Conservation (phyloP, 2,888 invertebrate species). For the Lymantria monacha region DNA sequence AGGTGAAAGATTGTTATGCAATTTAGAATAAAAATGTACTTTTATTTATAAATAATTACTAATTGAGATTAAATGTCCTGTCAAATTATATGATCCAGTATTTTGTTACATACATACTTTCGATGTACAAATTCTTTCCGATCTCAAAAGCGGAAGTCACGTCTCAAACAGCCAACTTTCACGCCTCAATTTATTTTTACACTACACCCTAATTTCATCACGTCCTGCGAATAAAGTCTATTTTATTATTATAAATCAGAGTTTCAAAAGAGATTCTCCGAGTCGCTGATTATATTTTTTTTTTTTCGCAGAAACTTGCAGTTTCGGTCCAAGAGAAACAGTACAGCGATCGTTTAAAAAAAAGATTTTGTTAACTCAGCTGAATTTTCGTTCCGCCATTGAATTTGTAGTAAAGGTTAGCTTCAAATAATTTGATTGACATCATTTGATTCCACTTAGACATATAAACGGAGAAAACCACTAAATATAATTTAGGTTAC, state of each 20-base stretch:
- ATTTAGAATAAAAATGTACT: slow-evolving; percentile 10
- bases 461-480: slow-evolving; percentile 18
- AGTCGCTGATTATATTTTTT: slow-evolving; percentile 1
- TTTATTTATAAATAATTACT: neutral
- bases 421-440: slow-evolving; percentile 24
- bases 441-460: slow-evolving; percentile 23
- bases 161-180: slow-evolving; percentile 38
- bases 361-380: slow-evolving; percentile 19
- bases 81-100: slow-evolving; percentile 13
- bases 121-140: slow-evolving; percentile 7
- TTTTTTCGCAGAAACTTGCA: slow-evolving; percentile 14
- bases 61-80: slow-evolving; percentile 17
- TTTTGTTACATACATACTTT: slow-evolving; percentile 20
- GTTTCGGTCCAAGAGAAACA: slow-evolving; percentile 22
- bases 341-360: slow-evolving; percentile 14
- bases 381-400: slow-evolving; percentile 28
- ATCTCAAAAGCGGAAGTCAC: slow-evolving; percentile 37
- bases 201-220: slow-evolving; percentile 36
- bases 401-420: slow-evolving; percentile 21
- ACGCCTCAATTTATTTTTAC: slow-evolving; percentile 32
- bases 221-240: slow-evolving; percentile 39
- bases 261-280: slow-evolving; percentile 18
- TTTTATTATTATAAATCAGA: slow-evolving; percentile 35
- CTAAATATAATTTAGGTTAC: slow-evolving; percentile 20
- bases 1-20: slow-evolving; percentile 11